phyloP scores from a whole-genome alignment of 2,888 invertebrate genomes.

The Poecilus cupreus region DNA sequence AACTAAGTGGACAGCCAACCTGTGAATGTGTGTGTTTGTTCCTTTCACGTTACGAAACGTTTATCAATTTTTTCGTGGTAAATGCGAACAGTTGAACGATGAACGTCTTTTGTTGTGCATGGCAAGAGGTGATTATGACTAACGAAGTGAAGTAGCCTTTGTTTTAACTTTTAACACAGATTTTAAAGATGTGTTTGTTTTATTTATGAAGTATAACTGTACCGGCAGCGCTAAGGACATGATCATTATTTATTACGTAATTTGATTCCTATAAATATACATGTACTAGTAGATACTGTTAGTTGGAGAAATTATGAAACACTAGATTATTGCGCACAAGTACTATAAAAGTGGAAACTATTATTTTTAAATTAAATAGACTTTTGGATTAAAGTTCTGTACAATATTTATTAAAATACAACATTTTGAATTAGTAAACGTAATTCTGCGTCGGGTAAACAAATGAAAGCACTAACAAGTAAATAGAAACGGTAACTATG shows the following conservation, averaged over 20 bases:
- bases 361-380: too few species aligned
- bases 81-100: not conserved
- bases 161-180: not conserved
- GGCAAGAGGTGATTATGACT: not conserved
- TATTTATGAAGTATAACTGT: not conserved
- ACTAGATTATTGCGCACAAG: not conserved
- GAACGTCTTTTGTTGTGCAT: not conserved
- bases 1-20: constrained; percentile 8
- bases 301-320: not conserved
- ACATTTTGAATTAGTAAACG: too few species aligned
- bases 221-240: not conserved
- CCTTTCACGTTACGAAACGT: constrained; percentile 52
- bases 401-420: too few species aligned
- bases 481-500: too few species aligned
- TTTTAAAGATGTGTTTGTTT: not conserved
- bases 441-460: too few species aligned
- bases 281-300: not conserved
- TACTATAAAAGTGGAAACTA: too few species aligned
- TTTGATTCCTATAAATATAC: not conserved
- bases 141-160: constrained; percentile 12
- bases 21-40: not conserved
- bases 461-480: too few species aligned
- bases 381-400: too few species aligned
- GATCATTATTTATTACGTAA: not conserved
- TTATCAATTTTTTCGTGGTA: constrained; percentile 33